These are phyloP conservation scores for Tenthredo scrophulariae DNA, from an alignment of 2,888 invertebrate genomes.

Conservation along the genomic window DNA sequence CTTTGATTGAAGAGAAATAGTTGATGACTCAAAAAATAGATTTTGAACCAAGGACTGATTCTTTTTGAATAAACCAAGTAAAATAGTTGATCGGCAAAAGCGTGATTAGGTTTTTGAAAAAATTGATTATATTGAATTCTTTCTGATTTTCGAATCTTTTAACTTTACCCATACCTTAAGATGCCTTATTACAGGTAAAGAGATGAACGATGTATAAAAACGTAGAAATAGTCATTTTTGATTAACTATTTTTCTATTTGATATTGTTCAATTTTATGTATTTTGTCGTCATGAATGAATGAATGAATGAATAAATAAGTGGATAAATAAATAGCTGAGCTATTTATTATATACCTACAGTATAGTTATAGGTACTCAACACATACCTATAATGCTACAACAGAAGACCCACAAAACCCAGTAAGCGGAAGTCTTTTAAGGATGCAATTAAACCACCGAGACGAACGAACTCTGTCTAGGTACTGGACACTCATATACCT, in stretches of 20 bases:
- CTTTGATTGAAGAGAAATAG: not conserved
- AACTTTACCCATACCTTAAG: conserved; percentile 5
- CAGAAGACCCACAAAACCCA: conserved; percentile 70
- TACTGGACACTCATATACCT: too few species aligned
- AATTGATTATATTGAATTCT: not conserved
- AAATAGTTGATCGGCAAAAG: not conserved
- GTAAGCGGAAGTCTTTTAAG: conserved; percentile 75
- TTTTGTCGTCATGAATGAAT: not conserved
- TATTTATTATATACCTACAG: too few species aligned
- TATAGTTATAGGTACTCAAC: not conserved
- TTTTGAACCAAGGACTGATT: not conserved
- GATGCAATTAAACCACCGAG: conserved; percentile 67
- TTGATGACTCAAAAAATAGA: not conserved
- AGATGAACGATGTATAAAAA: not conserved
- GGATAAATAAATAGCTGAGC: conserved; percentile 1
- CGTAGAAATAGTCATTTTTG: too few species aligned
- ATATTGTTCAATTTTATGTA: not conserved
- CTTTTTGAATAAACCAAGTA: not conserved
- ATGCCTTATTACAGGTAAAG: conserved; percentile 5
- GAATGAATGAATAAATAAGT: not conserved
- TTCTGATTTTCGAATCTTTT: not conserved
- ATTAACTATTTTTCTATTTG: not conserved
- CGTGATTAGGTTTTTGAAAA: too few species aligned
- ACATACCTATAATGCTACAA: conserved; percentile 54
- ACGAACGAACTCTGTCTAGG: conserved; percentile 47